Percentiles rank a stretch among this genome's conserved stretches.
These are phyloP conservation scores for Centropyge bicolor DNA, from an alignment of 2,797 vertebrate species.

Conservation along the genomic window DNA sequence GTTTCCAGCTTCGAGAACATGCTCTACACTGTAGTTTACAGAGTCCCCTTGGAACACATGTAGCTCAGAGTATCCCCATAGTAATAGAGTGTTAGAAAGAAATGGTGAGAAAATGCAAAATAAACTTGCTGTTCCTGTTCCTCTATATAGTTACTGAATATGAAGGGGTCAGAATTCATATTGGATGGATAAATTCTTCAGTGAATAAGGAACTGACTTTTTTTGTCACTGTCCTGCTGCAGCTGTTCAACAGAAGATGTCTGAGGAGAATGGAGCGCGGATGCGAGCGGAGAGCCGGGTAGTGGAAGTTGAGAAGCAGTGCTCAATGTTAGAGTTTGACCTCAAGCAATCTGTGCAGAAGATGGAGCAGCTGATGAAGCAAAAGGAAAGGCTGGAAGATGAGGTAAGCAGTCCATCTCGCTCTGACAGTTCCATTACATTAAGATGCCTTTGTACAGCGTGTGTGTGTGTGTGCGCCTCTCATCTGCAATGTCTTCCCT, in stretches of 20 bases:
- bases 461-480: not conserved
- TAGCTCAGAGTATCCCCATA: not conserved
- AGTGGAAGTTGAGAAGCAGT: conserved; percentile 98
- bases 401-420: conserved; percentile 84
- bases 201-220: not conserved
- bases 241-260: conserved; percentile 98
- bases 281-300: conserved; percentile 94
- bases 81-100: not conserved
- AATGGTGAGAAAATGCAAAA: not conserved
- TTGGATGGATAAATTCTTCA: not conserved
- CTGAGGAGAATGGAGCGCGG: conserved; percentile 92
- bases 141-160: not conserved
- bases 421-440: not conserved
- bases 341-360: conserved; percentile 99
- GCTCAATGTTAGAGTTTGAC: conserved; percentile 98
- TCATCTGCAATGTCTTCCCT: not conserved
- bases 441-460: not conserved
- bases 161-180: not conserved
- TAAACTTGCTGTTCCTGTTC: not conserved
- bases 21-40: not conserved
- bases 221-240: not conserved
- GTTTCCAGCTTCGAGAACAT: not conserved
- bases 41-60: not conserved
- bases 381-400: conserved; percentile 96
- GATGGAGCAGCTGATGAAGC: conserved; percentile 95